Evolutionary conservation across 2,797 vertebrate genomes (phyloP), one percentile per base, ranked within the genome.

Genomic region (Coracias cyanogaster): DNA sequence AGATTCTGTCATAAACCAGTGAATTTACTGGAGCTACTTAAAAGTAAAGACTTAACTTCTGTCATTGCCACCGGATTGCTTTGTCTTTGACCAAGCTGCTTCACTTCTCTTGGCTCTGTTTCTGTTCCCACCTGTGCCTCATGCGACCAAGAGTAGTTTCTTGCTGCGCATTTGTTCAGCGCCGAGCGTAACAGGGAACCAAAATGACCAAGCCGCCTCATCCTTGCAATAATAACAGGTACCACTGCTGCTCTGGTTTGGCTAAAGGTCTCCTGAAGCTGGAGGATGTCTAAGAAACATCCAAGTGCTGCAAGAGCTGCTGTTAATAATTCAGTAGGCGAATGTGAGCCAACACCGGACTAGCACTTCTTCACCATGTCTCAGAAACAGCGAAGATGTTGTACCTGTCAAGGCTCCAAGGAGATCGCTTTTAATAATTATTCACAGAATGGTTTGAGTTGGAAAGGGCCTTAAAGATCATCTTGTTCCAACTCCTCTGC

Each of bases 111-210:
- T 69, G 80, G 25, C 37, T 77, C 33, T 29, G 7, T 21, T 61
- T 73, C 48, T 35, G 17, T 46, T 69, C 29, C 48, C 25, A 57
- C 21, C 25, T 46, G 60, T 54, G 29, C 54, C 35, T 73, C 2
- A 1, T 60, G 39, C 4, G 7, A 28, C 20, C 15, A n/a, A 11
- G 28, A 49, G 31, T 4, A 25, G 49, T 37, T 55, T 61, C 62
- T 51, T 22, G 10, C 21, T 17, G 10, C 6, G 3, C 11, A 3
- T 29, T 21, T 24, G 5, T 46, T 77, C 55, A 28, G 28, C 54
- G 55, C 46, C 45, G 41, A 18, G 35, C 0, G 1, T 33, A 54
- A 39, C 0, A 3, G 39, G 29, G 57, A 73, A 29, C 12, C 51
- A 82, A 49, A 84, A 49, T 12, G 45, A 62, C 41, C 24, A 49